These are phyloP conservation scores for Carapus acus DNA, from an alignment of 2,797 vertebrate species.

Conservation along the genomic window DNA sequence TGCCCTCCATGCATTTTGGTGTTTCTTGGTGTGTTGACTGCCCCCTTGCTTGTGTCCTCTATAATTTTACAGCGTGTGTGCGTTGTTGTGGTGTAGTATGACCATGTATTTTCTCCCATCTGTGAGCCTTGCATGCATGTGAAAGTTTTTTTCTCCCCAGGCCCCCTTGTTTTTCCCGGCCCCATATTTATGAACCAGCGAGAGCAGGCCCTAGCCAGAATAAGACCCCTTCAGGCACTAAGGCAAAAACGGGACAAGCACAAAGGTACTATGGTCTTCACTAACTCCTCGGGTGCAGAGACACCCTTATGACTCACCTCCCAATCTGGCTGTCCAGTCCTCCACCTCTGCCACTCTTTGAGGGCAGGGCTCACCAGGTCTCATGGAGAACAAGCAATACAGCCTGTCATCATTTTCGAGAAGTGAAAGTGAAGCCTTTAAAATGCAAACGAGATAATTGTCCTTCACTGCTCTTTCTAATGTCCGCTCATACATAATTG, in stretches of 20 bases:
- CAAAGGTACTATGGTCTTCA: slow-evolving; percentile 98
- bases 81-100: slow-evolving; percentile 73
- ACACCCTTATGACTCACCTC: slow-evolving; percentile 69
- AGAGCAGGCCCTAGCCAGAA: slow-evolving; percentile 99
- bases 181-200: slow-evolving; percentile 99
- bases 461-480: not conserved
- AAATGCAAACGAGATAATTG: slow-evolving; percentile 9
- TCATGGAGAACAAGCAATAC: slow-evolving; percentile 36
- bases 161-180: slow-evolving; percentile 98
- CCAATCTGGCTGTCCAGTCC: slow-evolving; percentile 66
- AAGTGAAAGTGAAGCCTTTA: slow-evolving; percentile 26
- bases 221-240: slow-evolving; percentile 99
- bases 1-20: slow-evolving; percentile 48
- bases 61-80: slow-evolving; percentile 57
- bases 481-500: not conserved
- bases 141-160: slow-evolving; percentile 98
- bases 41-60: slow-evolving; percentile 54
- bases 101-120: slow-evolving; percentile 77
- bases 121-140: slow-evolving; percentile 98
- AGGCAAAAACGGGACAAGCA: slow-evolving; percentile 99
- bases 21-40: slow-evolving; percentile 55
- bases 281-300: slow-evolving; percentile 78
- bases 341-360: slow-evolving; percentile 70
- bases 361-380: slow-evolving; percentile 46
- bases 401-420: slow-evolving; percentile 35